Evolutionary conservation across 1,140 invertebrate species (phyloP).

Genomic region (Pollicipes pollicipes): DNA sequence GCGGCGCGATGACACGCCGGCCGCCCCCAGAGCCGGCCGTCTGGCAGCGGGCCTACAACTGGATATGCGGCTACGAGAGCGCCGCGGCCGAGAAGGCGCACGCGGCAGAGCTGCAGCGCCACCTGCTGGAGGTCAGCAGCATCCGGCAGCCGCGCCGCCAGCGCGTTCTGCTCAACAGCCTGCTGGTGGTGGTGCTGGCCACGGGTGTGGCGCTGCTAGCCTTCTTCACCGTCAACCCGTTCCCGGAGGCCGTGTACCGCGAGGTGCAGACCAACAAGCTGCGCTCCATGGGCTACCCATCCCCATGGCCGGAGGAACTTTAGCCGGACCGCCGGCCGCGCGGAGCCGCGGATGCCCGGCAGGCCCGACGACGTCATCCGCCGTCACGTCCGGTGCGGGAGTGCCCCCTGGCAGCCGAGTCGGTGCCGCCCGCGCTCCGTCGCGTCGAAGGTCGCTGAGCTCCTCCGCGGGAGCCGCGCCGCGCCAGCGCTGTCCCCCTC

Average conservation of each 20-base stretch:
- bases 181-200: slow-evolving; percentile 16
- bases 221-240: slow-evolving; percentile 18
- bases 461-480: no score
- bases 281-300: slow-evolving; percentile 12
- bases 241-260: slow-evolving; percentile 13
- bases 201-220: slow-evolving; percentile 12
- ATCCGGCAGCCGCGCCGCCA: slow-evolving; percentile 18
- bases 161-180: slow-evolving; percentile 15
- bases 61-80: slow-evolving; percentile 7
- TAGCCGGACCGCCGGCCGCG: no score
- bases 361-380: no score
- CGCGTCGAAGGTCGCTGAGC: no score
- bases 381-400: no score
- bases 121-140: not conserved
- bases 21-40: not conserved
- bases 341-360: no score
- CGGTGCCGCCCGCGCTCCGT: no score
- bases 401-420: no score
- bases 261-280: slow-evolving; percentile 14
- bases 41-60: slow-evolving; percentile 4
- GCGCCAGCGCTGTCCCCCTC: no score
- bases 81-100: slow-evolving; percentile 13
- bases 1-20: not conserved
- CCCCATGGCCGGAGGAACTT: no score
- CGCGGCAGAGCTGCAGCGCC: slow-evolving; percentile 11